These are phyloP conservation scores for Myotis daubentonii DNA, from an alignment of 2,797 vertebrate genomes.

Conservation along the genomic window DNA sequence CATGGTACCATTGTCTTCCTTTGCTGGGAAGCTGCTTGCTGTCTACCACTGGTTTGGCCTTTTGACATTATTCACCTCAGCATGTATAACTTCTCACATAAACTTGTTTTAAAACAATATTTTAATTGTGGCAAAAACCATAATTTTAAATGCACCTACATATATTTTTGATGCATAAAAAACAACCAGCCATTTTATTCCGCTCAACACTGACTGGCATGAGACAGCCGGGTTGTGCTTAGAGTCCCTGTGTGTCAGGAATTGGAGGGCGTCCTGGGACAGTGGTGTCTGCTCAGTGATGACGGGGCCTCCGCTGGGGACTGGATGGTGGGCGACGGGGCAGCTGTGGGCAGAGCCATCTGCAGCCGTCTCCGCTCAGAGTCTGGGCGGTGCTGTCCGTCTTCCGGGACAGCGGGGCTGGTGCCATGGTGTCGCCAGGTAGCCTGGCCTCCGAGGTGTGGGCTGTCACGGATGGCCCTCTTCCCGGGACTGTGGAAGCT, in stretches of 20 bases:
- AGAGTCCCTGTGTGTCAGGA: neutral
- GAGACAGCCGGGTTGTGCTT: neutral
- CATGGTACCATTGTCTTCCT: neutral
- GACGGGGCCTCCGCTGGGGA: neutral
- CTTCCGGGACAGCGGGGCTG: neutral
- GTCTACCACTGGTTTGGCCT: neutral
- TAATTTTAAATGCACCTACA: neutral
- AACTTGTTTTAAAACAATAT: neutral
- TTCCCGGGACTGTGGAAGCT: neutral
- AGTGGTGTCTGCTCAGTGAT: neutral
- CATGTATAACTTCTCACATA: neutral
- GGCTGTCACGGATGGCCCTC: neutral
- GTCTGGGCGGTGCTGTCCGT: neutral
- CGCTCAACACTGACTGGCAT: neutral
- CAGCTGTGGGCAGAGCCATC: neutral
- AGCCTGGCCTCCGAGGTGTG: neutral
- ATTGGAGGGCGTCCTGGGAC: neutral
- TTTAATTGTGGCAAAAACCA: neutral
- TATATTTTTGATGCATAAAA: neutral
- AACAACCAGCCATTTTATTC: neutral
- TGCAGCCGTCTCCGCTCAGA: neutral
- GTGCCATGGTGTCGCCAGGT: neutral
- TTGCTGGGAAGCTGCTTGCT: neutral
- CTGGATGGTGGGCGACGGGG: neutral
- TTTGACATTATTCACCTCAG: neutral